Conservation (phyloP, 2,797 vertebrate genomes). For the Glyptemys insculpta region DNA sequence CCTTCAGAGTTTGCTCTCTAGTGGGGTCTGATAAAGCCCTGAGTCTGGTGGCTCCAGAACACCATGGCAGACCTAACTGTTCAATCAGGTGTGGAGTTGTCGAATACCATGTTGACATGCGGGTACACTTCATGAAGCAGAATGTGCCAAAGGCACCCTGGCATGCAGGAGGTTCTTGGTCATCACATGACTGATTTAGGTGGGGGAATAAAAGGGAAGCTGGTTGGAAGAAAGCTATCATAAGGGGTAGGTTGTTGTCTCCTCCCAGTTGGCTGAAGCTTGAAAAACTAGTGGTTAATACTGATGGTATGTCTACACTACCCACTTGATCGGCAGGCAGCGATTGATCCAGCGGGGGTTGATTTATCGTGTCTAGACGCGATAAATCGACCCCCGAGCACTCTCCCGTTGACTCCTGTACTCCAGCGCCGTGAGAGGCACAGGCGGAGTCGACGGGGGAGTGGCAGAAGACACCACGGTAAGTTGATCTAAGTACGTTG, state of each 20-base stretch:
- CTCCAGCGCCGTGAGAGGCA: too few relatives aligned
- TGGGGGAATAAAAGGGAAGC: not conserved
- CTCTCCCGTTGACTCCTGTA: too few relatives aligned
- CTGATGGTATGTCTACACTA: too few relatives aligned
- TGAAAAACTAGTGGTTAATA: not conserved
- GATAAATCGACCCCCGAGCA: too few relatives aligned
- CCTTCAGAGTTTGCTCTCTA: not conserved
- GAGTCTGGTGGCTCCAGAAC: not conserved
- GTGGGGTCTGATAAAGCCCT: not conserved
- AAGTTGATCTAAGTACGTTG: too few relatives aligned
- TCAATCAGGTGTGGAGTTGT: not conserved
- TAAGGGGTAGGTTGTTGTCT: not conserved
- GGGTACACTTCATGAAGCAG: not conserved
- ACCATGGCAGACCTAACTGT: not conserved
- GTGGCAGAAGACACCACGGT: too few relatives aligned
- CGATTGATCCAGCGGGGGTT: too few relatives aligned
- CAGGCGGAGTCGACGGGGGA: too few relatives aligned
- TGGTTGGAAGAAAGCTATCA: not conserved
- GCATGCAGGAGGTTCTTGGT: not conserved
- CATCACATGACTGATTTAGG: not conserved
- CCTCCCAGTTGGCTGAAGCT: not conserved
- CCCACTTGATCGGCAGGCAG: too few relatives aligned
- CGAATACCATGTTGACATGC: not conserved
- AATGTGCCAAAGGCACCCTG: not conserved
- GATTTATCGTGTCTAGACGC: too few relatives aligned